phyloP scores from a whole-genome alignment of 2,888 invertebrate genomes.

The Tetragonisca angustula region DNA sequence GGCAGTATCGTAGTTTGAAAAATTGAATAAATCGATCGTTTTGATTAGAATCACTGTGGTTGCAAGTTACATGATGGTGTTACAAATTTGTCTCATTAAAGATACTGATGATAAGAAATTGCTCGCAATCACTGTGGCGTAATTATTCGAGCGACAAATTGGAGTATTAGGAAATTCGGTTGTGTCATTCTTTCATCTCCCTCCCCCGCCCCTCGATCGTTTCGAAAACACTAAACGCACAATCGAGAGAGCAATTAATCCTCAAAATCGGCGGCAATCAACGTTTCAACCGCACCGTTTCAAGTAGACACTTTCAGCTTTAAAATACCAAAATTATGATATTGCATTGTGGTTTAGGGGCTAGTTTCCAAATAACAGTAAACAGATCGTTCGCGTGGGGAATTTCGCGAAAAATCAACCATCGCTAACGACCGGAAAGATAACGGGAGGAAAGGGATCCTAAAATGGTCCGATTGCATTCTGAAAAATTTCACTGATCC shows the following conservation, averaged over 20 bases:
- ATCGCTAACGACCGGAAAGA: too few species aligned
- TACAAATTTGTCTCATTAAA: too few species aligned
- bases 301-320: constrained; percentile 4
- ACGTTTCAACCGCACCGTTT: not conserved
- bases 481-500: too few species aligned
- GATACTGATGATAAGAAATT: not conserved
- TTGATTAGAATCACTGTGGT: too few species aligned
- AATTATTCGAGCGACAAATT: not conserved
- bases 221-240: not conserved
- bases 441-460: too few species aligned
- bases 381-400: not conserved
- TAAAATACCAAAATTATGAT: constrained; percentile 9
- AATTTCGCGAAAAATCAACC: not conserved
- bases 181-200: not conserved
- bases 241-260: constrained; percentile 16
- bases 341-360: not conserved
- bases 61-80: too few species aligned
- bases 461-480: too few species aligned
- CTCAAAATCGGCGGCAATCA: not conserved
- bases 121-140: not conserved
- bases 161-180: not conserved
- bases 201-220: too few species aligned
- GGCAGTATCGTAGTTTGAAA: too few species aligned
- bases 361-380: not conserved
- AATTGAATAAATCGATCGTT: too few species aligned